Evolutionary conservation across 2,888 invertebrate species (phyloP), one percentile per base, ranked within the genome.

Genomic region (Theretra japonica): DNA sequence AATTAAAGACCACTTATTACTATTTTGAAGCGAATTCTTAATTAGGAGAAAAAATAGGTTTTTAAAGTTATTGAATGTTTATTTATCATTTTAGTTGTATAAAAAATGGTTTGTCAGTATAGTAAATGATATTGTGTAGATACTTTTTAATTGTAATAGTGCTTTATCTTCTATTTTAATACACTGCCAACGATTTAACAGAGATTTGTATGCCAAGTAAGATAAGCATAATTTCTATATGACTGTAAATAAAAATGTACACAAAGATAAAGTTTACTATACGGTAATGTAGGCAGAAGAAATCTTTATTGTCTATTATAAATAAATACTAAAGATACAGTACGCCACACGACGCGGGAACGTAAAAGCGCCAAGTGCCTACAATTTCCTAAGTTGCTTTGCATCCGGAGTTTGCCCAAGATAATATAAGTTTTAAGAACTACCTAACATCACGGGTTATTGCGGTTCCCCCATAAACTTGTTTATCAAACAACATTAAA

Each of bases 401-500:
- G 60, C n/a, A 58, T 25, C 15, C 15, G 6, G 23, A 23, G 23
- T 58, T 23, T 53, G 0, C n/a, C 19, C 53, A n/a, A 23, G 15
- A 58, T 58, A 56, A 56, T 56, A 8, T 56, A 58, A 58, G 2
- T 58, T 23, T 65, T 23, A 65, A 21, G 11, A 65, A 15, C 21
- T 25, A 58, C 21, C 15, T 23, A 23, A 21, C 23, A 65, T 17
- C 48, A 23, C 23, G 65, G 1, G 21, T 41, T 62, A 65, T 65
- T 48, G 41, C 17, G 23, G 65, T 23, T 15, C 41, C 23, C 41
- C 41, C 23, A 23, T 48, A 48, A 48, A 65, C 41, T 65, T 48
- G 65, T 65, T 48, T 48, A 65, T 48, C 17, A 23, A 65, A 48
- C 33, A 60, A 30, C 48, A 65, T 65, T 48, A 65, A 65, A 62